phyloP scores from a whole-genome alignment of 2,888 invertebrate genomes.

The Deilephila elpenor region DNA sequence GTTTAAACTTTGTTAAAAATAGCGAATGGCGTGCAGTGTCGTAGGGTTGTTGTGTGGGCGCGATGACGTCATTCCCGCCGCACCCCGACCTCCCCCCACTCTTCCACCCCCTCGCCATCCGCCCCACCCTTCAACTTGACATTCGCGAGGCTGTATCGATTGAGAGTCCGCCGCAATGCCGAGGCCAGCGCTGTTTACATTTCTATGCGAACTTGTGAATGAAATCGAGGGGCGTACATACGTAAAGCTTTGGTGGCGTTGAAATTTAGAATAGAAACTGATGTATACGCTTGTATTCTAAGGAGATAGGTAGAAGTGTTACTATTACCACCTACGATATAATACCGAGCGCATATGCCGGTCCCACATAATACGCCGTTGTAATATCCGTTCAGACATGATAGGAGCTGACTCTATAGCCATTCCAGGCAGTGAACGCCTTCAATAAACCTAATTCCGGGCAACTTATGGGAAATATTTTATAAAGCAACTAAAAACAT shows the following conservation, averaged over 20 bases:
- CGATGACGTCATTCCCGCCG: constrained; percentile 58
- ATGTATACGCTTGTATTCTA: no score
- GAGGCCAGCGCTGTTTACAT: constrained; percentile 60
- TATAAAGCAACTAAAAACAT: no score
- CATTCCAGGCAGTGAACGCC: no score
- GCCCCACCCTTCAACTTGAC: constrained; percentile 67
- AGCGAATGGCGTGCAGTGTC: constrained; percentile 33
- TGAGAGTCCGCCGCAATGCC: constrained; percentile 53
- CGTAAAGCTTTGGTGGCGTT: not conserved
- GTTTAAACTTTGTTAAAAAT: constrained; percentile 16
- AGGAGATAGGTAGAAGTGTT: no score
- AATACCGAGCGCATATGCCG: no score
- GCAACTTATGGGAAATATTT: no score
- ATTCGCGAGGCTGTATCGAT: constrained; percentile 67
- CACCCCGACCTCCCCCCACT: constrained; percentile 33
- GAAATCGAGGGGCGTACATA: constrained; percentile 32
- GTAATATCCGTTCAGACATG: no score
- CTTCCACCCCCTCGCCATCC: constrained; percentile 30
- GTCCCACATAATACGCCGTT: no score
- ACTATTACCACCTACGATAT: no score
- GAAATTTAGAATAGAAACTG: not conserved
- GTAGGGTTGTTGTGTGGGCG: constrained; percentile 52
- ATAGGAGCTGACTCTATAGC: no score
- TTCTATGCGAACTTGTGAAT: constrained; percentile 37
- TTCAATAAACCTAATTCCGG: no score